Base-by-base conservation (phyloP, 2,888 invertebrate species). In the Chrysolina oricalcia region DNA sequence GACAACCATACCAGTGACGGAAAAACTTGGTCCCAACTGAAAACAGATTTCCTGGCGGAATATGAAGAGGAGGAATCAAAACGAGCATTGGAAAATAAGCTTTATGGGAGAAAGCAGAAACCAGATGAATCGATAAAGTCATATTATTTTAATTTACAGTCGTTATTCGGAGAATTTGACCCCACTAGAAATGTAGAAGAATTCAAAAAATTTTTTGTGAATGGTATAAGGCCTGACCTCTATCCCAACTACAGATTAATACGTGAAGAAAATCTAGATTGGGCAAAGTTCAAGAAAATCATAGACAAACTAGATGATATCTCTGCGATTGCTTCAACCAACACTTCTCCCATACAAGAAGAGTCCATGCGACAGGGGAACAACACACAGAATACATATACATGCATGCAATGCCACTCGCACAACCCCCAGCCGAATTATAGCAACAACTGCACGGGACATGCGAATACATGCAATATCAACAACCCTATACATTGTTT, bases 221-320 rank as follows among this genome's bases (percentile, higher is more conserved):
- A 72, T 53, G 66, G 72, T 15, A 70, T 72, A 13, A 72, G 53
- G 10, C 48, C 40, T 21, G 59, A 72, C n/a, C 43, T 72, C 13
- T 67, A 72, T 13, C 19, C 21, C 13, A 65, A 43, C 48, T 72
- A 72, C 19, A 35, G 66, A n/a, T 41, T 72, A 0, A 66, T 72
- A 46, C 17, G n/a, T 8, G 41, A 66, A 50, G 72, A 72, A 15
- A 46, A 66, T 17, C 11, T 53, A 53, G 72, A 59, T 48, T 72
- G 72, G 67, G 56, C 48, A 17, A 66, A 72, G 56, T 66, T 72
- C 19, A 72, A 66, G 13, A 43, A 66, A 41, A 66, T 66, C 15
- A 66, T 72, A 21, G 48, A 56, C 43, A 72, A 66, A 46, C 43
- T 66, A n/a, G 66, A 72, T 13, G 72, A 59, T 23, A 72, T 72